Evolutionary conservation across 2,113 vertebrate genomes (phyloP), one percentile per base, ranked within the genome.

Genomic region (Acinonyx jubatus): DNA sequence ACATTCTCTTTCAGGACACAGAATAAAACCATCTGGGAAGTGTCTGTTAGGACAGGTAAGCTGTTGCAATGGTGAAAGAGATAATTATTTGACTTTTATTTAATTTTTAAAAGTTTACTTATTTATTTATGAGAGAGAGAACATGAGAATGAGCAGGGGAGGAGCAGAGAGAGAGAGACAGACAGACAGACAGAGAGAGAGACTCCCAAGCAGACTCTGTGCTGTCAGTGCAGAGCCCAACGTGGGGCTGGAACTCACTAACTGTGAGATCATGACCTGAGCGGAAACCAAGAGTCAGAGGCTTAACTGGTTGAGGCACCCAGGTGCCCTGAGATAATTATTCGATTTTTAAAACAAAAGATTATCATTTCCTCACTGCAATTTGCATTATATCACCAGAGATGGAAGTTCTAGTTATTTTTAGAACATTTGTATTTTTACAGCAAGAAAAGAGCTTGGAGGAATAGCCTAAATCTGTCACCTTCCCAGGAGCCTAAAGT

Each of bases 381-480:
- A 7, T 84, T 65, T 91, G 7, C 1, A 4, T 6, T 65, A 7
- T 79, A 14, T 87, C 65, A 36, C 5, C 18, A 14, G 50, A 97
- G 15, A 13, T 76, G 36, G 25, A 95, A 83, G 11, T 94, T 96
- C 50, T 74, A 66, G n/a, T 80, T 87, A 89, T 78, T 93, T 86
- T 66, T 68, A 73, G 90, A 66, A 52, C 80, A 52, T 55, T 86
- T 82, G 25, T 61, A 90, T 94, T 94, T 96, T 78, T 45, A 87
- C 4, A 71, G n/a, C 15, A 90, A 48, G 36, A 52, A 29, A 78
- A 55, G 45, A n/a, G 23, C 1, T 93, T 88, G 33, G 74, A 81
- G 78, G 66, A 88, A 29, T 15, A 93, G 63, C 33, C 15, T 87
- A 57, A 83, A 33, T 45, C 63, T 86, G 38, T 55, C 52, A 48